Evolutionary conservation across 2,797 vertebrate genomes (phyloP).

Genomic region (Balearica regulorum): DNA sequence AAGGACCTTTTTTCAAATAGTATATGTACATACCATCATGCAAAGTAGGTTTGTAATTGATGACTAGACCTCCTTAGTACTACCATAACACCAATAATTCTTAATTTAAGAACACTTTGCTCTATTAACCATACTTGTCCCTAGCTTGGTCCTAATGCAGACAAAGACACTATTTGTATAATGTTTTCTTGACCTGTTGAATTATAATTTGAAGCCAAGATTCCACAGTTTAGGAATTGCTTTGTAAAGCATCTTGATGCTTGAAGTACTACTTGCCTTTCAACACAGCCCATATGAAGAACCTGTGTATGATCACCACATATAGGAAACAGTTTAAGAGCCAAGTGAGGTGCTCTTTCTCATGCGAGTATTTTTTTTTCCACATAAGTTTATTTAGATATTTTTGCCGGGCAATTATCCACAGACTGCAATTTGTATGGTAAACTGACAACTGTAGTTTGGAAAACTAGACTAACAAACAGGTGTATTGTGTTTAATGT

Average conservation of each 20-base stretch:
- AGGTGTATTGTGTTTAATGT: neutral
- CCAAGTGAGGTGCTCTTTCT: neutral
- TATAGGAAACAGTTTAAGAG: neutral
- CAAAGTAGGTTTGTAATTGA: neutral
- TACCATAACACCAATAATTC: neutral
- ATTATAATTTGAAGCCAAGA: neutral
- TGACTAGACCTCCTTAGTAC: neutral
- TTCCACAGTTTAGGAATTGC: neutral
- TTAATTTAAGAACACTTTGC: neutral
- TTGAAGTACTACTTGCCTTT: neutral
- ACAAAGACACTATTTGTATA: neutral
- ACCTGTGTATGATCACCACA: neutral
- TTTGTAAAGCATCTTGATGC: neutral
- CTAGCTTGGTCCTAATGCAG: fast-evolving
- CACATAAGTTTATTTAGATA: neutral
- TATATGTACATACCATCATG: neutral
- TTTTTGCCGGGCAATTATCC: neutral
- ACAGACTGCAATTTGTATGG: neutral
- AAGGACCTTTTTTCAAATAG: neutral
- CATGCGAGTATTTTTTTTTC: neutral
- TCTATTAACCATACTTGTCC: neutral
- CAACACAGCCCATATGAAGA: neutral
- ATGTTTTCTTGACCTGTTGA: neutral
- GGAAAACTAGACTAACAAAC: neutral
- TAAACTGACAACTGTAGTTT: neutral